These are phyloP conservation scores for Geodia barretti DNA, from an alignment of 37 sponge, comb jelly and placozoan genomes.

Conservation along the genomic window DNA sequence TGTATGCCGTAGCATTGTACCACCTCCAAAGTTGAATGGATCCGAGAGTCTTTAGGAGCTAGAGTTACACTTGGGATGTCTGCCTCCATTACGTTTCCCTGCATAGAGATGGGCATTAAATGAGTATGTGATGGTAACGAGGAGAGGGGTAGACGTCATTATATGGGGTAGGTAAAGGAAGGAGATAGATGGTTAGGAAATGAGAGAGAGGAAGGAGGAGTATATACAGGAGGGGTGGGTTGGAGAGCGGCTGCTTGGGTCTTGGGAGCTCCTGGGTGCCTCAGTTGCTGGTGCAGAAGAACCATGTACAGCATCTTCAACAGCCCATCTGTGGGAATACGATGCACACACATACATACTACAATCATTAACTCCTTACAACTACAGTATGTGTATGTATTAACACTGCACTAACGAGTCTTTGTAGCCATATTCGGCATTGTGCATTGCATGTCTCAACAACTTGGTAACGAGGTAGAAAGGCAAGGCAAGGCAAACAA, in stretches of 20 bases:
- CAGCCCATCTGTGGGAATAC: slow-evolving; percentile 77
- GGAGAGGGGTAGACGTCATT: no score
- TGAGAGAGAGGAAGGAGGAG: no score
- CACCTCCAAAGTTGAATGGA: slow-evolving; percentile 82
- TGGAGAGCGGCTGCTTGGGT: slow-evolving; percentile 7
- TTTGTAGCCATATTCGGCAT: no score
- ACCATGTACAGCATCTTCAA: slow-evolving; percentile 79
- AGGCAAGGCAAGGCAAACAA: no score
- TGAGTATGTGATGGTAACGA: no score
- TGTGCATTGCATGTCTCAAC: no score
- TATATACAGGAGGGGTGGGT: slow-evolving; percentile 1
- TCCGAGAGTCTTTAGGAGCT: slow-evolving; percentile 79
- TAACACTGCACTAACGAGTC: no score
- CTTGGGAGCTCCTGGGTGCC: slow-evolving; percentile 78
- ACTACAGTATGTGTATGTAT: no score
- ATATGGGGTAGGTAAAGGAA: neutral
- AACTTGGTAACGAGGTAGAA: no score
- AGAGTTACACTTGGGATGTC: slow-evolving; percentile 70
- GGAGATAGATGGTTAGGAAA: neutral
- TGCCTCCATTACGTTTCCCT: slow-evolving; percentile 8
- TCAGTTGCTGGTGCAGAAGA: slow-evolving; percentile 63
- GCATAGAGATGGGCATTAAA: no score
- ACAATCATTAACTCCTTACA: no score
- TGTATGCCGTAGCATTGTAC: neutral
- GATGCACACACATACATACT: no score